Conservation (phyloP, 1,140 invertebrate species). For the Chrysopa pallens region DNA sequence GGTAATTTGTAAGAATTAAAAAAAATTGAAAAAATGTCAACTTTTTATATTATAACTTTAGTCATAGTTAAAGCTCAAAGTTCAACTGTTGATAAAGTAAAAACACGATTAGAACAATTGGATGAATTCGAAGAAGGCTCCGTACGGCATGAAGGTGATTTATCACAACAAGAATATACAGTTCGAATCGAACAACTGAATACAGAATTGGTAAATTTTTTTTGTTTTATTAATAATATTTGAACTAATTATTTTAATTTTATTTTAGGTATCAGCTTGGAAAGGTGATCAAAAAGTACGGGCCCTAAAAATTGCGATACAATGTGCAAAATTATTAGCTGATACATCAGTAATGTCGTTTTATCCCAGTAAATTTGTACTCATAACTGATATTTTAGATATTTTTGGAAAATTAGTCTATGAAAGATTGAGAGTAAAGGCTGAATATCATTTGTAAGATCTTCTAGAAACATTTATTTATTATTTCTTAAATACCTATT, state of each 20-base stretch:
- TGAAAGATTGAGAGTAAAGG: constrained; percentile 66
- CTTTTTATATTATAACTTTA: constrained; percentile 20
- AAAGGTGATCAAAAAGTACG: constrained; percentile 86
- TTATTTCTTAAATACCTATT: neutral
- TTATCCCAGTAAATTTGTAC: constrained; percentile 95
- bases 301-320: constrained; percentile 90
- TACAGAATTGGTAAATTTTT: constrained; percentile 56
- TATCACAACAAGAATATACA: constrained; percentile 85
- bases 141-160: constrained; percentile 70
- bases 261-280: constrained; percentile 46
- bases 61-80: constrained; percentile 60
- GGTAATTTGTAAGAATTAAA: constrained; percentile 26
- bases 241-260: neutral
- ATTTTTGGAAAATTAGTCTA: constrained; percentile 89
- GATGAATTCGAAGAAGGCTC: constrained; percentile 88
- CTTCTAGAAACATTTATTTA: constrained; percentile 7
- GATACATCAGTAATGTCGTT: constrained; percentile 80
- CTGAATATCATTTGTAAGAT: constrained; percentile 40
- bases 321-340: constrained; percentile 83
- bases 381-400: constrained; percentile 90
- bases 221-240: neutral
- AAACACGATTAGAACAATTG: constrained; percentile 78
- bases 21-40: neutral
- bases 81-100: constrained; percentile 74
- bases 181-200: constrained; percentile 76